These are phyloP conservation scores for Allolobophora icterica DNA, from an alignment of 2,888 invertebrate genomes.

Conservation along the genomic window DNA sequence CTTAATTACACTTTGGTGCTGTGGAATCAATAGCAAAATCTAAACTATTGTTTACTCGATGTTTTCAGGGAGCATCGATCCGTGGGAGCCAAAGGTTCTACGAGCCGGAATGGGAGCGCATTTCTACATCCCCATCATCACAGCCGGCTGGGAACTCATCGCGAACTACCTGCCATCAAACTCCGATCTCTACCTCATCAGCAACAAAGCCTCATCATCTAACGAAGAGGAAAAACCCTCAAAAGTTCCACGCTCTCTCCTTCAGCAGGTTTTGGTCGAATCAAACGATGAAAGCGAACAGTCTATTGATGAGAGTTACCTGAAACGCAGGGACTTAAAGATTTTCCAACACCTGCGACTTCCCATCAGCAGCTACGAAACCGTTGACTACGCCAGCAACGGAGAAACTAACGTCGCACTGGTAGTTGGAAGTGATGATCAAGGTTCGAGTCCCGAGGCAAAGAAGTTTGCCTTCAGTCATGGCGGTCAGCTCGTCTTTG, in stretches of 20 bases:
- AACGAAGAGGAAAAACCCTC: not conserved
- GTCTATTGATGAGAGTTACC: not conserved
- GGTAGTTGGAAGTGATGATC: slow-evolving; percentile 86
- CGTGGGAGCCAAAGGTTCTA: slow-evolving; percentile 88
- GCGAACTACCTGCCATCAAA: slow-evolving; percentile 24
- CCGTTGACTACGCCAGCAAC: slow-evolving; percentile 2
- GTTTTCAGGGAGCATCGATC: slow-evolving; percentile 67
- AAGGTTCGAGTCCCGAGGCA: slow-evolving; percentile 80
- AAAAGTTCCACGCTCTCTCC: not conserved
- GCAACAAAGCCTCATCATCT: not conserved
- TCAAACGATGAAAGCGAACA: not conserved
- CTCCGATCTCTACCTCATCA: slow-evolving; percentile 12
- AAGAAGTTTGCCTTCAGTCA: slow-evolving; percentile 60
- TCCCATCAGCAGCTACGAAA: slow-evolving; percentile 20
- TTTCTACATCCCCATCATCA: slow-evolving; percentile 37
- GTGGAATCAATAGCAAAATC: no score
- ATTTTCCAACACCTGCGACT: not conserved
- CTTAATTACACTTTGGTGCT: no score
- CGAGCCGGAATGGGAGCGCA: slow-evolving; percentile 77
- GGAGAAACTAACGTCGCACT: slow-evolving; percentile 67
- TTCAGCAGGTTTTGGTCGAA: not conserved
- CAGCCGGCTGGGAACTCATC: slow-evolving; percentile 34
- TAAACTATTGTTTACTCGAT: no score
- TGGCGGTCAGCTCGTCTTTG: not conserved
- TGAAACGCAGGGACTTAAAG: not conserved